Evolutionary conservation across 2,888 invertebrate species (phyloP).

Genomic region (Pocota personata): DNA sequence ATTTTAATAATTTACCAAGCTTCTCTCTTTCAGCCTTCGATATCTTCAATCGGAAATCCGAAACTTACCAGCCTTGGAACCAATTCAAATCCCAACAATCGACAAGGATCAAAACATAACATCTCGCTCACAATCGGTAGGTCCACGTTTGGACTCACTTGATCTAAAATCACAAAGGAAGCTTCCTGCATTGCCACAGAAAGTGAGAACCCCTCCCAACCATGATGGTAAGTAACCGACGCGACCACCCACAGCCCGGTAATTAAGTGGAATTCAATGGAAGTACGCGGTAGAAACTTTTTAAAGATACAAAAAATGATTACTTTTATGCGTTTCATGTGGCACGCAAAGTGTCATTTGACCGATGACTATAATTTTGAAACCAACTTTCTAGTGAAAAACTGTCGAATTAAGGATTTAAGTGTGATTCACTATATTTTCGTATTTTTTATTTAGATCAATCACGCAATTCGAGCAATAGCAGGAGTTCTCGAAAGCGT

Average conservation of each 20-base stretch:
- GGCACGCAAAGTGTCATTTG: slow-evolving; percentile 42
- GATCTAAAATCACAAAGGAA: slow-evolving; percentile 62
- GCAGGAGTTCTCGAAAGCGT: slow-evolving; percentile 13
- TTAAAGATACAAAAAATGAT: background rate
- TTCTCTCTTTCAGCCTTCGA: slow-evolving; percentile 84
- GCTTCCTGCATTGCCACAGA: slow-evolving; percentile 57
- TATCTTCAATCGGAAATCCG: slow-evolving; percentile 84
- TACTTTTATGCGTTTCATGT: slow-evolving; percentile 27
- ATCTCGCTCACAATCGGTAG: slow-evolving; percentile 75
- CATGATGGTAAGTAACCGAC: slow-evolving; percentile 36
- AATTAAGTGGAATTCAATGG: slow-evolving; percentile 10
- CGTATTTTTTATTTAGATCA: slow-evolving; percentile 41
- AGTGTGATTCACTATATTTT: background rate
- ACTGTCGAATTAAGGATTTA: background rate
- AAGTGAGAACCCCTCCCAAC: slow-evolving; percentile 13
- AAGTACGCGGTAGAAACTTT: background rate
- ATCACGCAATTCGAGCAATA: slow-evolving; percentile 22
- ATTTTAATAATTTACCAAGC: background rate
- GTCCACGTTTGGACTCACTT: slow-evolving; percentile 71
- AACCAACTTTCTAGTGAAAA: background rate
- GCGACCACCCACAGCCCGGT: background rate
- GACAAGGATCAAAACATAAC: slow-evolving; percentile 56
- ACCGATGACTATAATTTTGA: slow-evolving; percentile 20
- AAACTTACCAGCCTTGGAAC: slow-evolving; percentile 49
- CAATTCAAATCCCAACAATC: slow-evolving; percentile 27